A percentile compares a stretch with the other conserved stretches of the same genome.
phyloP scores from a whole-genome alignment of 2,113 vertebrate genomes.

The Bos javanicus region DNA sequence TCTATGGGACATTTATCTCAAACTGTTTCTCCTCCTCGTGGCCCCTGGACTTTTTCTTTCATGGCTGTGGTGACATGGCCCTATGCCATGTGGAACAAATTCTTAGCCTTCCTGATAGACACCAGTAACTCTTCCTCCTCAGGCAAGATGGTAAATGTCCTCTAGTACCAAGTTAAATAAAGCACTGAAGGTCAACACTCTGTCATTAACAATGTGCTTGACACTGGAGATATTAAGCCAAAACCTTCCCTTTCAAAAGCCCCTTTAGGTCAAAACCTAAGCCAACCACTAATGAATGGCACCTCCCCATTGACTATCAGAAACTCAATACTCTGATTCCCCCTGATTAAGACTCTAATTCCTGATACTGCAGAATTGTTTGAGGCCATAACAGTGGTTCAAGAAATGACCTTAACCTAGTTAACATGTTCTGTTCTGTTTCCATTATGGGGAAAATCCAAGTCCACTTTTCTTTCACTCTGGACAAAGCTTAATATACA shows the following conservation, averaged over 20 bases:
- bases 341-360: background rate
- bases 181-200: background rate
- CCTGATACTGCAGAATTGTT: background rate
- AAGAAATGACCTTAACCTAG: background rate
- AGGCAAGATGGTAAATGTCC: background rate
- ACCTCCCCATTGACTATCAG: background rate
- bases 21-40: background rate
- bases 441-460: background rate
- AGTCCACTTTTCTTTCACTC: background rate
- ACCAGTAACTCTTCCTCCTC: background rate
- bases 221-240: background rate
- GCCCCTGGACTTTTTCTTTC: background rate
- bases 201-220: background rate
- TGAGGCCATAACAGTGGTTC: background rate
- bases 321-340: background rate
- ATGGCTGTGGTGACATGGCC: background rate
- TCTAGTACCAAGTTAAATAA: background rate
- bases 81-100: background rate
- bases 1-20: background rate
- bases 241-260: background rate
- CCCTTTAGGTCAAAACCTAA: background rate
- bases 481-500: background rate
- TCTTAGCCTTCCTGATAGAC: background rate
- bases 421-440: background rate
- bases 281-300: background rate